Base-by-base conservation (phyloP, 2,888 invertebrate species). In the Thereva unica region DNA sequence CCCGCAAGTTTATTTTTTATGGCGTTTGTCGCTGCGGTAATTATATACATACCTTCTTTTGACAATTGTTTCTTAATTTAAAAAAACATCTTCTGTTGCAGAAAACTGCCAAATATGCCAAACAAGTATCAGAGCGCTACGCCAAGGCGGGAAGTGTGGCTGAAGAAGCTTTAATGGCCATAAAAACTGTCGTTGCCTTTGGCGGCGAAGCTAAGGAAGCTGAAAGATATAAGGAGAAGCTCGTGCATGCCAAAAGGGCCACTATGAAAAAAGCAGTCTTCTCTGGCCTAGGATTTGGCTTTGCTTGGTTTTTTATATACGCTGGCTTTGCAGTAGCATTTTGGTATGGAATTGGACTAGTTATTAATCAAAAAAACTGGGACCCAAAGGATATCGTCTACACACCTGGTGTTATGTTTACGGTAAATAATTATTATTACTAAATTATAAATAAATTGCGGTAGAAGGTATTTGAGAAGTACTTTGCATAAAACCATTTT, bases 131-230 rank as follows among this genome's bases (percentile, higher is more conserved):
- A 0, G 83, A 84, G 68, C 87, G 87, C 0, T 92, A 93, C 73
- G 91, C 90, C 0, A 85, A 86, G 65, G 92, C 92, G 1, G 90
- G 90, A 2, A 80, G 86, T 0, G 86, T 92, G 10, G 92, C 92
- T 1, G 91, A 92, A 76, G 92, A 92, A 78, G 91, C 89, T 0
- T 75, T 93, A 1, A 85, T 88, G n/a, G 85, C 89, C 0, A 84
- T 92, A 42, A 83, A 90, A 34, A 92, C 92, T 0, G 92, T 93
- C 0, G 85, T 89, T 67, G 90, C 92, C 0, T 92, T 92, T 73
- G 89, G 88, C 61, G 93, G 92, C 0, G 88, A 91, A 73, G 71
- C 80, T 4, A 88, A 88, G 73, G 92, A 92, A 78, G 81, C 85
- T 0, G 77, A 81, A 1, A 85, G 93, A 74, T 93, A 91, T 73